Conservation (phyloP, 2,797 vertebrate species). For the Gallirallus australis region DNA sequence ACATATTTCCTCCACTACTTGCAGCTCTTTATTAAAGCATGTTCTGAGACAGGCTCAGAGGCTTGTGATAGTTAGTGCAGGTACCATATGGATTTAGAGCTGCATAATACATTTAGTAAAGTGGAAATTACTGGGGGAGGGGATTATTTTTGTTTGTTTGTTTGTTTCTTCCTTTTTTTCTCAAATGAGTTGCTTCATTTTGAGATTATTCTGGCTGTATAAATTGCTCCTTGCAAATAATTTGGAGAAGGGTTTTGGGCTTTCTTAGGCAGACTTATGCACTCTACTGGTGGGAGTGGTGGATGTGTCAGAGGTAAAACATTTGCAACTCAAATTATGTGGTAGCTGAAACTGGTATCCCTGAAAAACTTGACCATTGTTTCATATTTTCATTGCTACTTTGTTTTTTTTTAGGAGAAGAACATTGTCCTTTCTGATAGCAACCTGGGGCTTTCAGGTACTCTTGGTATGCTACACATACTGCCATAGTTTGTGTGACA, state of each 20-base stretch:
- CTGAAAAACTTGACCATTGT: background rate
- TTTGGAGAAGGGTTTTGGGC: conserved; percentile 7
- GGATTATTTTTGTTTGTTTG: background rate
- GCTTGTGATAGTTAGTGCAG: conserved; percentile 32
- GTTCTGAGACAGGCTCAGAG: conserved; percentile 2
- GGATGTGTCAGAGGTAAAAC: background rate
- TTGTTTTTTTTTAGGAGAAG: background rate
- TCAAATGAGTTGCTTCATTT: conserved; percentile 23
- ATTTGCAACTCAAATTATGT: background rate
- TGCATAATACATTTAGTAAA: background rate
- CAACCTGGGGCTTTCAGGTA: background rate
- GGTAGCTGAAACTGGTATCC: background rate
- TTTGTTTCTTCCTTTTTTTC: background rate
- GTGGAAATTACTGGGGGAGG: background rate
- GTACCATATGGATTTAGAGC: conserved; percentile 40
- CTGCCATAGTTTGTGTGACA: background rate
- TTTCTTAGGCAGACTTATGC: background rate
- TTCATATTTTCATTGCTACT: fast-evolving
- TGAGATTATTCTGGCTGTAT: conserved; percentile 13
- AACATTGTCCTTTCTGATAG: background rate
- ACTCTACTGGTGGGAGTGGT: conserved; percentile 30
- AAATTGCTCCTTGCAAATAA: conserved; percentile 3
- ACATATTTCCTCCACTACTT: conserved; percentile 43
- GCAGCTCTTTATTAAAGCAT: conserved; percentile 50
- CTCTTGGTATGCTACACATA: background rate